These are phyloP conservation scores for Luffia ferchaultella DNA, from an alignment of 2,888 invertebrate genomes.

Conservation along the genomic window DNA sequence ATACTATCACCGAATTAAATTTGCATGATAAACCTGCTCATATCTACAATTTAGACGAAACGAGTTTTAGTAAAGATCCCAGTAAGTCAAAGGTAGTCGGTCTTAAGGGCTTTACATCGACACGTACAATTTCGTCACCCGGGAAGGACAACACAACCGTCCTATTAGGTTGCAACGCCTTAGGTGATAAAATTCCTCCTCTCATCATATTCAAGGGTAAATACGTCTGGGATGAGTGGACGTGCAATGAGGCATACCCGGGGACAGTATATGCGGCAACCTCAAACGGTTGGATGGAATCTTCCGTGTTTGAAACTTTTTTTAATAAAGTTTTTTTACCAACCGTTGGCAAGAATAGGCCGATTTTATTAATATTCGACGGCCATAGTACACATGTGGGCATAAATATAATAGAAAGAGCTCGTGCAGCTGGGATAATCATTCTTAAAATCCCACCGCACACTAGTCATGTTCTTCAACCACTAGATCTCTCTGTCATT, in stretches of 20 bases:
- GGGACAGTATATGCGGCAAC: not conserved
- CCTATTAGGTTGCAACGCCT: not conserved
- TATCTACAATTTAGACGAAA: slow-evolving; percentile 20
- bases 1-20: slow-evolving; percentile 7
- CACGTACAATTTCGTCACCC: not conserved
- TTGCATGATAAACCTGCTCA: slow-evolving; percentile 14
- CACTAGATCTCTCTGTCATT: slow-evolving; percentile 19
- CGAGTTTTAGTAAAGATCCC: slow-evolving; percentile 11
- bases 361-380: slow-evolving; percentile 21
- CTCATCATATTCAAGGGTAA: not conserved
- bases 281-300: not conserved
- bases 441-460: slow-evolving; percentile 20
- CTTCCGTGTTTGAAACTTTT: slow-evolving; percentile 1
- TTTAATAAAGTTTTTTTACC: slow-evolving; percentile 12
- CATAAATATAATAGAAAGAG: slow-evolving; percentile 17
- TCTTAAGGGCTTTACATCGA: not conserved
- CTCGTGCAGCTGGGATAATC: slow-evolving; percentile 12
- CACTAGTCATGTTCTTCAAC: slow-evolving; percentile 16
- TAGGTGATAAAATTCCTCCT: not conserved
- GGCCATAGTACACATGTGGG: slow-evolving; percentile 20
- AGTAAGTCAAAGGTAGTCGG: slow-evolving; percentile 14
- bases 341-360: slow-evolving; percentile 14
- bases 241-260: not conserved
- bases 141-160: not conserved
- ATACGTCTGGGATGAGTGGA: not conserved